phyloP scores from a whole-genome alignment of 92 coral and sea anemone species.

The Porites rus region DNA sequence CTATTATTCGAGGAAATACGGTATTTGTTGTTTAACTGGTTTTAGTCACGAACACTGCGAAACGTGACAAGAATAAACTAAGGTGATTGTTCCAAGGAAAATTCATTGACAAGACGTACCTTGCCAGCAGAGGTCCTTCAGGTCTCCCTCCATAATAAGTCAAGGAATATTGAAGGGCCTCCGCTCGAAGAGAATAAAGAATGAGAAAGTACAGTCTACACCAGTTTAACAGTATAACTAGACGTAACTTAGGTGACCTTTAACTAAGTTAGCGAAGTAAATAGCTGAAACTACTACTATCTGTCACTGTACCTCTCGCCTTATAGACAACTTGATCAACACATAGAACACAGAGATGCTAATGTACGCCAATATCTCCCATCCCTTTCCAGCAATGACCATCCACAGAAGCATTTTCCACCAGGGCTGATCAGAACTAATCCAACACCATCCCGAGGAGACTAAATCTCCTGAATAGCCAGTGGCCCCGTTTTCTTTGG shows the following conservation, averaged over 20 bases:
- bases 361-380: slow-evolving; percentile 91
- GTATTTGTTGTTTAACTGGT: too few species aligned
- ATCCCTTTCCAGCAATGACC: slow-evolving; percentile 91
- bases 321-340: slow-evolving; percentile 69
- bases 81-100: too few species aligned
- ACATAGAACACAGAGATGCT: slow-evolving; percentile 75
- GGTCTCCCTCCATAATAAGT: too few species aligned
- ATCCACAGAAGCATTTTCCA: slow-evolving; percentile 73
- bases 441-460: slow-evolving; percentile 98
- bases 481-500: slow-evolving; percentile 27
- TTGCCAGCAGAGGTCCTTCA: too few species aligned
- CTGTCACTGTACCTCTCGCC: slow-evolving; percentile 57
- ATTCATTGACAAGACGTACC: too few species aligned
- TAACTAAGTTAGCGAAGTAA: background rate
- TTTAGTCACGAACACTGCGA: too few species aligned
- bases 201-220: too few species aligned
- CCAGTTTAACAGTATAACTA: background rate
- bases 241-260: background rate
- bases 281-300: too few species aligned
- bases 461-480: slow-evolving; percentile 55
- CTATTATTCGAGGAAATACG: too few species aligned
- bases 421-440: background rate
- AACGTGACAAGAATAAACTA: too few species aligned
- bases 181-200: too few species aligned
- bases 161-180: too few species aligned